Base-by-base conservation (phyloP, 2,113 vertebrate species). In the Alectura lathami region DNA sequence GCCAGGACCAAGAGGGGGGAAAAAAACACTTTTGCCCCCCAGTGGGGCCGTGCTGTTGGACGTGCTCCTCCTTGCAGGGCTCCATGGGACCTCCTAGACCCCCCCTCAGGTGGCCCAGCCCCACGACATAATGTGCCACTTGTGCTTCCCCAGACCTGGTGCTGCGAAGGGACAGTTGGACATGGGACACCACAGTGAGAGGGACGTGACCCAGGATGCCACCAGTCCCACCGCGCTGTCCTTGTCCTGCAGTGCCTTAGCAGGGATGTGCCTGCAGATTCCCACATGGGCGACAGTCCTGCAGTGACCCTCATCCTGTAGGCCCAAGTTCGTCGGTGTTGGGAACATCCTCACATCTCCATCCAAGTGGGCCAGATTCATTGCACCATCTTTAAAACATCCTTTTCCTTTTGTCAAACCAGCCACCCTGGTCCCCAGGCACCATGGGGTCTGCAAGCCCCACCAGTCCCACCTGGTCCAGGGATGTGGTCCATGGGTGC, bases 81-180 rank as follows among this genome's bases (percentile, higher is more conserved):
- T 3, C 54, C 36, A 10, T 5, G 18, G 38, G 4, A 63, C 11
- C 17, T 62, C 10, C 36, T 11, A 38, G 24, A 24, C 38, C 24
- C 34, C 40, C 17, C 36, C 59, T 24, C 17, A 62, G 26, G 36
- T 40, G 60, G 38, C 26, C 60, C 26, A 40, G 38, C 26, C 50
- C 57, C 32, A 0, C 1, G 29, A 32, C 15, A 6, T 1, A 23
- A 18, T 9, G 45, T 29, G 26, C 22, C 82, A 17, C 14, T 0
- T 0, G 13, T 48, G 32, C 29, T 27, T 22, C 26, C 50, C 54
- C 84, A 32, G 30, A 34, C 32, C 26, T 3, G 54, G 17, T 17
- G 56, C 23, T 34, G 54, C 56, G 0, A 0, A 3, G 74, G 70
- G 50, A n/a, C 48, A 23, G 17, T 0, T 34, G 34, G 22, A 26